Conservation (phyloP, 2,113 vertebrate species). For the Oreocharis arfaki region DNA sequence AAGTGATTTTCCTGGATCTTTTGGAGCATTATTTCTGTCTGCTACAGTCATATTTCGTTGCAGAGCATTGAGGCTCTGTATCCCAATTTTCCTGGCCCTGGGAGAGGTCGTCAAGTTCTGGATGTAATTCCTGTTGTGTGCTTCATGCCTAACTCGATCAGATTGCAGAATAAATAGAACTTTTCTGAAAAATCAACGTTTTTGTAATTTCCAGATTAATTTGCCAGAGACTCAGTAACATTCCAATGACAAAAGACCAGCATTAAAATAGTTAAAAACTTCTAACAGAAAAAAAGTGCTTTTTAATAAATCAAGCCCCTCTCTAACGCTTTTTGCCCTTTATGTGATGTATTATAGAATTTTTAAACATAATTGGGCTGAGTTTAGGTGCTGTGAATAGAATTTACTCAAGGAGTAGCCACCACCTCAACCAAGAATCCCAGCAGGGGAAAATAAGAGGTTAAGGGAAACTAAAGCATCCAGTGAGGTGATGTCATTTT, state of each 20-base stretch:
- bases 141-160: neutral
- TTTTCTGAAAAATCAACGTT: neutral
- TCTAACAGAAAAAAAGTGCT: neutral
- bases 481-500: neutral
- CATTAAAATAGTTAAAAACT: neutral
- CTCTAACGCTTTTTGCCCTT: neutral
- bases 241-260: neutral
- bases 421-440: neutral
- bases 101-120: neutral
- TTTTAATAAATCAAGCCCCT: neutral
- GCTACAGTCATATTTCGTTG: neutral
- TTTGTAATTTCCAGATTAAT: neutral
- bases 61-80: neutral
- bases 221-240: neutral
- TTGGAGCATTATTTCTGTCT: neutral
- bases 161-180: neutral
- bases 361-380: neutral
- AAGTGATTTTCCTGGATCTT: neutral
- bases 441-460: neutral
- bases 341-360: neutral
- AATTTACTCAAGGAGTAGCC: neutral
- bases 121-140: neutral
- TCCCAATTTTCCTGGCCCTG: neutral
- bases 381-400: neutral
- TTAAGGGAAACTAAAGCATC: neutral